Base-by-base conservation (phyloP, 2,888 invertebrate species). In the Myopa testacea region DNA sequence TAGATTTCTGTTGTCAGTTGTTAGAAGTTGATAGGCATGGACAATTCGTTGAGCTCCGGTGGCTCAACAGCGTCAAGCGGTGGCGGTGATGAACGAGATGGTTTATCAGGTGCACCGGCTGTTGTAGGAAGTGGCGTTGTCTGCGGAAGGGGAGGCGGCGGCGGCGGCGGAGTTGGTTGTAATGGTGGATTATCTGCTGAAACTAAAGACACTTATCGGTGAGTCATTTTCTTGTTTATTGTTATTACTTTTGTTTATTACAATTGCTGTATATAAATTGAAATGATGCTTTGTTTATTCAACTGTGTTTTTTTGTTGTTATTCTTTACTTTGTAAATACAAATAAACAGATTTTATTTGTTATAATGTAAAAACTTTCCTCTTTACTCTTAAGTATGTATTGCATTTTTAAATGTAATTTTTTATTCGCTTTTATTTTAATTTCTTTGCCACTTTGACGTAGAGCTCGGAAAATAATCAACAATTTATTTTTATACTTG, bases 171-270 rank as follows among this genome's bases (percentile, higher is more conserved):
- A 14, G 45, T 45, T 16, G 76, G 75, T 60, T 37, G 72, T 14
- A 79, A 76, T 19, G 45, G 71, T 71, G 76, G 80, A 6, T 78
- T 86, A 12, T 84, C 79, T 45, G 82, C 84, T 63, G 87, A 87
- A 80, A 86, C 86, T 4, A 87, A 87, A 78, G 87, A 87, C 80
- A 79, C 86, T 12, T 87, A 87, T 80, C 86, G 87, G 87, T 86
- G 81, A 83, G 81, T 79, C 26, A 26, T 26, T 26, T 26, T 26
- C 26, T 2, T 26, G 26, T 26, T 26, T 26, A 26, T 55, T n/a
- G 5, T 55, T 55, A 55, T 8, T 16, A 55, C 16, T 16, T 16
- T 55, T 55, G 10, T 16, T 16, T 55, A 14, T 16, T 8, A 55
- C 55, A 55, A 55, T 26, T 26, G 26, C 26, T 26, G 26, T 26